Percentiles rank a stretch among this genome's conserved stretches.
phyloP scores from a whole-genome alignment of 2,888 invertebrate species.

The Chloromyia formosa region DNA sequence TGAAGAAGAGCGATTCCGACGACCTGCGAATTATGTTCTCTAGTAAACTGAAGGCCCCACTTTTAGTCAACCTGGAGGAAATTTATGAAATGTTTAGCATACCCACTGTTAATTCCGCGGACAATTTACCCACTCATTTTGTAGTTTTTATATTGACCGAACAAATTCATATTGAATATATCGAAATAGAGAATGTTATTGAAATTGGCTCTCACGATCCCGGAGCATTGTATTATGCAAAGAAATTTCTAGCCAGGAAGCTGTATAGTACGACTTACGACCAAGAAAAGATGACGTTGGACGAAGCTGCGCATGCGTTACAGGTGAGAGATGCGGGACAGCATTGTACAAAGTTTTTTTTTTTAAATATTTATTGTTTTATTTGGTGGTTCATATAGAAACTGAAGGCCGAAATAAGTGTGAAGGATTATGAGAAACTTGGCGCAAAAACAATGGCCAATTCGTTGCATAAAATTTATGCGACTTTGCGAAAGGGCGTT shows the following conservation, averaged over 20 bases:
- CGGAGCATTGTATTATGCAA: slow-evolving; percentile 44
- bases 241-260: slow-evolving; percentile 14
- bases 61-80: slow-evolving; percentile 40
- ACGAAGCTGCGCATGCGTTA: neutral
- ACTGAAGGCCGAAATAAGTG: slow-evolving; percentile 22
- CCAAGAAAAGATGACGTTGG: neutral
- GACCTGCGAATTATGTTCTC: neutral
- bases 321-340: neutral
- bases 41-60: slow-evolving; percentile 43
- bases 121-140: slow-evolving; percentile 7
- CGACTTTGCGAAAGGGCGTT: slow-evolving; percentile 10
- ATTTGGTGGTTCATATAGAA: slow-evolving; percentile 20
- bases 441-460: neutral
- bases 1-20: neutral
- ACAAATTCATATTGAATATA: slow-evolving; percentile 39
- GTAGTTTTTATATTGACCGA: slow-evolving; percentile 43
- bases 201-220: slow-evolving; percentile 43
- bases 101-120: neutral
- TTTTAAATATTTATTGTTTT: neutral
- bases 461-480: slow-evolving; percentile 33
- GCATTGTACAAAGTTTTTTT: neutral
- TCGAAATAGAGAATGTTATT: slow-evolving; percentile 44
- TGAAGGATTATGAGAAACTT: neutral
- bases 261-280: slow-evolving; percentile 14
- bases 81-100: slow-evolving; percentile 41